A percentile compares a stretch with the other conserved stretches of the same genome.
phyloP scores from a whole-genome alignment of 2,888 invertebrate species.

The Pseudococcus longispinus region DNA sequence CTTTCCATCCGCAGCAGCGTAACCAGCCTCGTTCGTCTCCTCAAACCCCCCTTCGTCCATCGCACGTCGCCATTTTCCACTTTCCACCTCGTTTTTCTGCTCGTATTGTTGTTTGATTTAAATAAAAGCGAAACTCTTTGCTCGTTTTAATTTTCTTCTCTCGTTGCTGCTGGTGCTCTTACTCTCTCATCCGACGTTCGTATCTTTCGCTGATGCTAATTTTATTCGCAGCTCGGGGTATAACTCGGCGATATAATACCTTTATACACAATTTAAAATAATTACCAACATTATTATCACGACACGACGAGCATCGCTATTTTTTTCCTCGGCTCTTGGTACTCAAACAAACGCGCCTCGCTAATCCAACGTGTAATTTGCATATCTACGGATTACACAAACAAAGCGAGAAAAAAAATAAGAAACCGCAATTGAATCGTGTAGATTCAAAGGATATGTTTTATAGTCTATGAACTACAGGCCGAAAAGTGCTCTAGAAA shows the following conservation, averaged over 20 bases:
- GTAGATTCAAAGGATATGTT: too few species aligned
- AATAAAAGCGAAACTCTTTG: conserved; percentile 44
- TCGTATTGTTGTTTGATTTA: conserved; percentile 55
- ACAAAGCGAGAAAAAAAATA: not conserved
- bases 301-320: not conserved
- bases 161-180: conserved; percentile 18
- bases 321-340: not conserved
- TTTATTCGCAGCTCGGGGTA: not conserved
- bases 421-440: too few species aligned
- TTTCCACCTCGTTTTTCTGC: conserved; percentile 59
- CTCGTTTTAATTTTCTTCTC: conserved; percentile 37
- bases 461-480: too few species aligned
- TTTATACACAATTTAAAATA: conserved; percentile 41
- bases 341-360: conserved; percentile 4
- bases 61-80: conserved; percentile 61
- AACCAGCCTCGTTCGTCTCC: conserved; percentile 50
- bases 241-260: not conserved
- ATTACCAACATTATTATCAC: conserved; percentile 54
- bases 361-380: not conserved
- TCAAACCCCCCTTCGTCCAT: conserved; percentile 43
- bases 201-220: not conserved
- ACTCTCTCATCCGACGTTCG: conserved; percentile 20
- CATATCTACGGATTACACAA: not conserved
- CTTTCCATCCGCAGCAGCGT: conserved; percentile 58
- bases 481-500: too few species aligned